A percentile compares a stretch with the other conserved stretches of the same genome.
Evolutionary conservation across 2,113 vertebrate genomes (phyloP).

Genomic region (Hippocampus zosterae): DNA sequence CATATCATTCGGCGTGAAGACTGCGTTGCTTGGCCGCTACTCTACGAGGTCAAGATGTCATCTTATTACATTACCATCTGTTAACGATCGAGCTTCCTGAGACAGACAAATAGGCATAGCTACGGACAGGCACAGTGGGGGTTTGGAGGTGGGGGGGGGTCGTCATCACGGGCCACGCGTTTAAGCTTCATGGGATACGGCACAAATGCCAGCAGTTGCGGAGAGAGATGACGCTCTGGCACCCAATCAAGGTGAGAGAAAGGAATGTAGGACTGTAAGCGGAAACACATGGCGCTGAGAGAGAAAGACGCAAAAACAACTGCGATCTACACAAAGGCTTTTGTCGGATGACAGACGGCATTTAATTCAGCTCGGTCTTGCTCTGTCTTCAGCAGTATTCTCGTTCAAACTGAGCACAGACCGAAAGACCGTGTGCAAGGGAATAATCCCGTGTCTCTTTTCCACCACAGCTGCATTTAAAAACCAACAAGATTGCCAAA

Average conservation of each 20-base stretch:
- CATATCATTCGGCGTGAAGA: conserved; percentile 69
- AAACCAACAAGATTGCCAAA: neutral
- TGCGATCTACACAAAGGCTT: conserved; percentile 34
- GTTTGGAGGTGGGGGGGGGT: too few species aligned
- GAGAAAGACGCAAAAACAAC: conserved; percentile 40
- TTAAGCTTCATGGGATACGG: conserved; percentile 46
- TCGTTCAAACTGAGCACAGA: neutral
- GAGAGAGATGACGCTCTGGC: conserved; percentile 42
- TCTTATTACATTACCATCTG: conserved; percentile 75
- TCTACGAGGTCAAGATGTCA: conserved; percentile 64
- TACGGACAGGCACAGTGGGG: conserved; percentile 59
- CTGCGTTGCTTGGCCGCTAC: conserved; percentile 60
- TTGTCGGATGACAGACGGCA: conserved; percentile 53
- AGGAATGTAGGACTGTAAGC: conserved; percentile 59
- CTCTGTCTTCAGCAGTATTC: conserved; percentile 41
- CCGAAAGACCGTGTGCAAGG: conserved; percentile 1
- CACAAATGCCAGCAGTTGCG: conserved; percentile 23
- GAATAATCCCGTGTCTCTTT: too few species aligned
- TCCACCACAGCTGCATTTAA: conserved; percentile 38
- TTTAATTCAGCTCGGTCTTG: conserved; percentile 40
- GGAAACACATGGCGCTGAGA: conserved; percentile 61
- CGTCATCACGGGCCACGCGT: conserved; percentile 51
- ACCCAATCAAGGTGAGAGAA: conserved; percentile 27
- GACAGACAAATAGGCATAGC: conserved; percentile 61
- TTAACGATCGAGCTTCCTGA: conserved; percentile 70